A percentile compares a stretch with the other conserved stretches of the same genome.
phyloP scores from a whole-genome alignment of 2,888 invertebrate genomes.

The Pecten maximus region DNA sequence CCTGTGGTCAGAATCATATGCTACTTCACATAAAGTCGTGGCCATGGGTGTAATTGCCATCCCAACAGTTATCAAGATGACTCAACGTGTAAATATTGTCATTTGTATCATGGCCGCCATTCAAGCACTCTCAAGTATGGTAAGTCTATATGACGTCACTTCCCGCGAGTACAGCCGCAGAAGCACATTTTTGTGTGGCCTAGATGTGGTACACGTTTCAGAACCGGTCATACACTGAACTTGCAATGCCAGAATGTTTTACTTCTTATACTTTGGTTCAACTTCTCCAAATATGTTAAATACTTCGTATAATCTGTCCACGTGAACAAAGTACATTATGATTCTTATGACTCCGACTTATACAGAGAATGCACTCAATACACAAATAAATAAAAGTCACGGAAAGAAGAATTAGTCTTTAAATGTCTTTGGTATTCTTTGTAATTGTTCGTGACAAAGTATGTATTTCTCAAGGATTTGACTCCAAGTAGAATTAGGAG shows the following conservation, averaged over 20 bases:
- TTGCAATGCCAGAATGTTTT: neutral
- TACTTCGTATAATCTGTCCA: neutral
- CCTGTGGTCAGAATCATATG: constrained; percentile 68
- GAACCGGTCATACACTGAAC: neutral
- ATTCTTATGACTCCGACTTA: neutral
- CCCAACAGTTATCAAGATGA: constrained; percentile 27
- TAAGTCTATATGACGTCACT: constrained; percentile 27
- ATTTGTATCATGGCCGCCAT: constrained; percentile 4
- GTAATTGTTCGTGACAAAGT: neutral
- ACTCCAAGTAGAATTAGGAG: neutral
- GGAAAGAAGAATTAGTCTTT: neutral
- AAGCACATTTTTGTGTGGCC: neutral
- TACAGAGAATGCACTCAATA: neutral
- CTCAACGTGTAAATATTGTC: constrained; percentile 11
- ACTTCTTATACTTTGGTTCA: neutral
- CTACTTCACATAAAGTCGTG: constrained; percentile 70
- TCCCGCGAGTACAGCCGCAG: neutral
- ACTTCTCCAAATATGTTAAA: neutral
- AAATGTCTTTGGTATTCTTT: neutral
- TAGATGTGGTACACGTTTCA: too few relatives aligned
- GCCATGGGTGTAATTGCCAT: constrained; percentile 53
- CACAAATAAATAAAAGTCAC: neutral
- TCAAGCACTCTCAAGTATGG: neutral
- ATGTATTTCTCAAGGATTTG: neutral
- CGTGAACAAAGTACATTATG: neutral